Conservation (phyloP, 2,113 vertebrate genomes). For the Callaeas wilsoni region DNA sequence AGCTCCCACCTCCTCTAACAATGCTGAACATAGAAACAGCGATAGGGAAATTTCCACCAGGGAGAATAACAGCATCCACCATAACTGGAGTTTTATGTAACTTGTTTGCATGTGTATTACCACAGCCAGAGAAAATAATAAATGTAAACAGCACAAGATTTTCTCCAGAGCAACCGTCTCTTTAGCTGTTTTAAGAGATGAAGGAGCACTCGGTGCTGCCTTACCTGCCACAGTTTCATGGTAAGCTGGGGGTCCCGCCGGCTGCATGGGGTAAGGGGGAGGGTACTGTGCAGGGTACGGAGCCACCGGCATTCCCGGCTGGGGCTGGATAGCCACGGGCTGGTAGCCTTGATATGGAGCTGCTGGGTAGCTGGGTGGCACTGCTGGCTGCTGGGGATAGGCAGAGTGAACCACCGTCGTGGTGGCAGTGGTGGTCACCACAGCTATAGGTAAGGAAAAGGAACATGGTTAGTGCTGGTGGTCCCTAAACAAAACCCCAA, state of each 20-base stretch:
- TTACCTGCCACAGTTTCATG: constrained; percentile 81
- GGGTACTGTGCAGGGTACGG: constrained; percentile 72
- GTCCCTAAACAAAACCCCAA: neutral
- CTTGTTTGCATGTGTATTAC: neutral
- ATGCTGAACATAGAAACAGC: neutral
- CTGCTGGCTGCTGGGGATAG: constrained; percentile 75
- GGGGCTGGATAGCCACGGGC: constrained; percentile 76
- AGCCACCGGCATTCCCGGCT: constrained; percentile 51
- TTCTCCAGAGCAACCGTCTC: neutral
- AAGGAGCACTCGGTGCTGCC: neutral
- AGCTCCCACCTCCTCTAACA: neutral
- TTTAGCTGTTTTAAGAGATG: neutral
- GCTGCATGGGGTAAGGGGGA: constrained; percentile 68
- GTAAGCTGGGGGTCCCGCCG: constrained; percentile 81
- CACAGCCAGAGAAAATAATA: neutral
- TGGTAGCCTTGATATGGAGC: constrained; percentile 80
- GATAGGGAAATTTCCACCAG: neutral
- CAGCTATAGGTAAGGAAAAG: constrained; percentile 69
- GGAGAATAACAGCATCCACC: neutral
- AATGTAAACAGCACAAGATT: neutral
- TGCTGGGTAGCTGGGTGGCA: constrained; percentile 70
- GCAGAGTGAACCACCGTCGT: constrained; percentile 79
- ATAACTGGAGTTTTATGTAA: rapidly evolving
- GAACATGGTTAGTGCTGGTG: neutral
- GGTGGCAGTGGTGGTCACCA: constrained; percentile 76